These are phyloP conservation scores for Montifringilla adamsi DNA, from an alignment of 2,113 vertebrate species.

Conservation along the genomic window DNA sequence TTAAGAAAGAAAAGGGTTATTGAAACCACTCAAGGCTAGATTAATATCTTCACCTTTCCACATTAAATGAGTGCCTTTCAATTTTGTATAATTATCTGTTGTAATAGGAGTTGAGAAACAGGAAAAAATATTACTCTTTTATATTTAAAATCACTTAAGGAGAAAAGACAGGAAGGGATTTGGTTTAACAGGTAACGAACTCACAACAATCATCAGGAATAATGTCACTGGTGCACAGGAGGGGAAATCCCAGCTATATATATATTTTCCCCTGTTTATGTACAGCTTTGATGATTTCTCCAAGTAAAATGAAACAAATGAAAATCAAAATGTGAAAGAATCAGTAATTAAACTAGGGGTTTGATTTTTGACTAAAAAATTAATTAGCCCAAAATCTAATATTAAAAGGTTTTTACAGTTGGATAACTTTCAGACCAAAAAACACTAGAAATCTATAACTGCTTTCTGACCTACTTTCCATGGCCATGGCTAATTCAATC, in stretches of 20 bases:
- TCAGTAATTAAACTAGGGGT: neutral
- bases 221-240: neutral
- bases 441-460: constrained; percentile 26
- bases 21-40: constrained; percentile 32
- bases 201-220: neutral
- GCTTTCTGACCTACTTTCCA: constrained; percentile 64
- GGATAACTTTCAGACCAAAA: neutral
- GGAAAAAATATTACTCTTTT: neutral
- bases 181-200: neutral
- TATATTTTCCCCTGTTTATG: neutral
- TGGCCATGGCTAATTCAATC: constrained; percentile 54
- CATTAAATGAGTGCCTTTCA: neutral
- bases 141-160: neutral
- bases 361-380: neutral
- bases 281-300: neutral
- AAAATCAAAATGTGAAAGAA: neutral
- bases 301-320: neutral
- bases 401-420: neutral
- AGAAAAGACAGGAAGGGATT: neutral
- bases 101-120: neutral
- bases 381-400: neutral
- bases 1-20: constrained; percentile 5
- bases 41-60: neutral
- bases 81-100: neutral
- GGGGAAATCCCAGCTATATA: neutral